phyloP scores from a whole-genome alignment of 2,797 vertebrate genomes.

The Rhinella marina region DNA sequence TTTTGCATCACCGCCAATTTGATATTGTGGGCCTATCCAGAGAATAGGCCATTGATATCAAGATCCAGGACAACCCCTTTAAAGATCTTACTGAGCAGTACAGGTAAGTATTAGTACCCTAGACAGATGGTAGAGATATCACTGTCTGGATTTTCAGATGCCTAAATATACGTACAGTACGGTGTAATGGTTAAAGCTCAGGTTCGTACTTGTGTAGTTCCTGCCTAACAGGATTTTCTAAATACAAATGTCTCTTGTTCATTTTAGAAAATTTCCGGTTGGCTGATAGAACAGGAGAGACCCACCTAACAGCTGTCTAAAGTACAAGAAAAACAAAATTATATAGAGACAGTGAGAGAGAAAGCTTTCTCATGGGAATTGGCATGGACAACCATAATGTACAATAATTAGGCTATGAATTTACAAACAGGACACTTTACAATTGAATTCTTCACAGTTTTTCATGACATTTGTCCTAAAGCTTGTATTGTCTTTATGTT shows the following conservation, averaged over 20 bases:
- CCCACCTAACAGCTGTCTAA: conserved; percentile 58
- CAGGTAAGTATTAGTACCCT: not conserved
- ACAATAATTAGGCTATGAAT: not conserved
- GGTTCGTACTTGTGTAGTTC: conserved; percentile 35
- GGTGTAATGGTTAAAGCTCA: conserved; percentile 4
- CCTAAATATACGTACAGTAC: conserved; percentile 14
- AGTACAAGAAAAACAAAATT: conserved; percentile 53
- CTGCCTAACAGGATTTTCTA: conserved; percentile 59
- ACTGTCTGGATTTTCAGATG: not conserved
- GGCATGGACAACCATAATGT: not conserved
- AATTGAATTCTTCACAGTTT: no score
- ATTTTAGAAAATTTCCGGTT: conserved; percentile 50
- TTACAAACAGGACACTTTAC: conserved; percentile 2
- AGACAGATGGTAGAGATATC: not conserved
- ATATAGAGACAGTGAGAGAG: conserved; percentile 28
- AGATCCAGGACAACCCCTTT: not conserved
- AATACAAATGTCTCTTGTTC: conserved; percentile 58
- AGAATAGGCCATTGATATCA: no score
- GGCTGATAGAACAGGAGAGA: conserved; percentile 55
- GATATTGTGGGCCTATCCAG: no score
- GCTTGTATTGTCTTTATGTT: not conserved
- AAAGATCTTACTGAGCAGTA: not conserved
- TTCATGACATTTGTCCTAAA: not conserved
- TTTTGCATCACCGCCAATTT: no score
- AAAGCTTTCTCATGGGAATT: conserved; percentile 57